A percentile compares a stretch with the other conserved stretches of the same genome.
Evolutionary conservation across 1,140 invertebrate species (phyloP).

Genomic region (Nixonia krombeini): DNA sequence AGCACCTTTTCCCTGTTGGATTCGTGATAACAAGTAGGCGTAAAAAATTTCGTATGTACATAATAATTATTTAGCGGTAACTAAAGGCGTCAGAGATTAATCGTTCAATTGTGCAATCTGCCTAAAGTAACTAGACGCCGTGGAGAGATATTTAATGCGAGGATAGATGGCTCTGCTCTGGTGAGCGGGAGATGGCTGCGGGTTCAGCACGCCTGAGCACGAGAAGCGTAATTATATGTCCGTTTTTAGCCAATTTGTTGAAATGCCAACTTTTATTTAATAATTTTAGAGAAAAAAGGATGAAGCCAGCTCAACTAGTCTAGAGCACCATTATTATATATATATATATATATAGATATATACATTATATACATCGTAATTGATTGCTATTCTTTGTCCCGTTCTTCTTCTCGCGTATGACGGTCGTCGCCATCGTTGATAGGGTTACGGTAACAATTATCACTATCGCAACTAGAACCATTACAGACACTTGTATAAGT

Average conservation of each 20-base stretch:
- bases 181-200: constrained; percentile 47
- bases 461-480: constrained; percentile 36
- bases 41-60: too few relatives aligned
- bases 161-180: constrained; percentile 2
- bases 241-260: constrained; percentile 62
- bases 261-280: constrained; percentile 61
- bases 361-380: too few relatives aligned
- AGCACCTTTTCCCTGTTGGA: too few relatives aligned
- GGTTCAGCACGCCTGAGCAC: constrained; percentile 52
- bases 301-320: constrained; percentile 72
- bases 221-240: constrained; percentile 49
- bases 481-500: constrained; percentile 47
- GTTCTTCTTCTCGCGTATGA: constrained; percentile 21
- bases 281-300: constrained; percentile 54
- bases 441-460: constrained; percentile 10
- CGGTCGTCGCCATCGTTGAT: constrained; percentile 14
- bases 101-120: too few relatives aligned
- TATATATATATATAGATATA: too few relatives aligned
- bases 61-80: too few relatives aligned
- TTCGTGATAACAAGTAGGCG: too few relatives aligned
- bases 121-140: too few relatives aligned
- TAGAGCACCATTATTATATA: constrained; percentile 66
- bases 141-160: too few relatives aligned
- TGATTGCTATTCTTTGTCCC: constrained; percentile 23
- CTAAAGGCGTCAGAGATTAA: too few relatives aligned